phyloP scores from a whole-genome alignment of 2,888 invertebrate genomes.

The Trichacis sp. region DNA sequence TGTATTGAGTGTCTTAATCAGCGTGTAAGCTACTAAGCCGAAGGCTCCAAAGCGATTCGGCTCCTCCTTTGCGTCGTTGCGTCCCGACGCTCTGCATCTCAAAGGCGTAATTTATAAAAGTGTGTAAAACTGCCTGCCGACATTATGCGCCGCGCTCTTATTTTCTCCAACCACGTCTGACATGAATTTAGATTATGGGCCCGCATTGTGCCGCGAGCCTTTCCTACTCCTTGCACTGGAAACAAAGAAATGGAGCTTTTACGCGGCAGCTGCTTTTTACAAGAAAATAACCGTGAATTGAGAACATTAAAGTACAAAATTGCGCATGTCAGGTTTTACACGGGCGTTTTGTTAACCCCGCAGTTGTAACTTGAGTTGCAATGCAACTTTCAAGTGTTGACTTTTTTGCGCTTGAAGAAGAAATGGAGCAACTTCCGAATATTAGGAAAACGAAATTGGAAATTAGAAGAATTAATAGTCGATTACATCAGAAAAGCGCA shows the following conservation, averaged over 20 bases:
- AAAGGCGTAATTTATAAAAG: slow-evolving; percentile 65
- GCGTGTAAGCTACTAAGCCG: slow-evolving; percentile 66
- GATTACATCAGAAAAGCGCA: too few species aligned
- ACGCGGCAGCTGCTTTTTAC: neutral
- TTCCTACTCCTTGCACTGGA: slow-evolving; percentile 13
- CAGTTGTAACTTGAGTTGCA: too few species aligned
- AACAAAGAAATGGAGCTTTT: slow-evolving; percentile 8
- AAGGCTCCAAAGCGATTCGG: slow-evolving; percentile 54
- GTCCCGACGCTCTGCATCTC: slow-evolving; percentile 62
- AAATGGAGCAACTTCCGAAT: too few species aligned
- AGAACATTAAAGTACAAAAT: too few species aligned
- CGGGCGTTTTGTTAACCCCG: too few species aligned
- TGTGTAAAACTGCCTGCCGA: slow-evolving; percentile 56
- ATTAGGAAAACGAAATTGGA: too few species aligned
- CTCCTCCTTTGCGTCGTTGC: slow-evolving; percentile 45
- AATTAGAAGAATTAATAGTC: too few species aligned
- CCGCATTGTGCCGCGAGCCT: slow-evolving; percentile 38
- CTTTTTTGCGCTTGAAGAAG: too few species aligned
- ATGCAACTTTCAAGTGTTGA: too few species aligned
- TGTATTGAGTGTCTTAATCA: slow-evolving; percentile 68
- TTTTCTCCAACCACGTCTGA: slow-evolving; percentile 44
- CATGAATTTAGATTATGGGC: slow-evolving; percentile 54
- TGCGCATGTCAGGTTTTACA: too few species aligned
- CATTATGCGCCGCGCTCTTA: slow-evolving; percentile 53
- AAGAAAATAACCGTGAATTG: too few species aligned